Evolutionary conservation across 2,797 vertebrate genomes (phyloP).

Genomic region (Merluccius polli): DNA sequence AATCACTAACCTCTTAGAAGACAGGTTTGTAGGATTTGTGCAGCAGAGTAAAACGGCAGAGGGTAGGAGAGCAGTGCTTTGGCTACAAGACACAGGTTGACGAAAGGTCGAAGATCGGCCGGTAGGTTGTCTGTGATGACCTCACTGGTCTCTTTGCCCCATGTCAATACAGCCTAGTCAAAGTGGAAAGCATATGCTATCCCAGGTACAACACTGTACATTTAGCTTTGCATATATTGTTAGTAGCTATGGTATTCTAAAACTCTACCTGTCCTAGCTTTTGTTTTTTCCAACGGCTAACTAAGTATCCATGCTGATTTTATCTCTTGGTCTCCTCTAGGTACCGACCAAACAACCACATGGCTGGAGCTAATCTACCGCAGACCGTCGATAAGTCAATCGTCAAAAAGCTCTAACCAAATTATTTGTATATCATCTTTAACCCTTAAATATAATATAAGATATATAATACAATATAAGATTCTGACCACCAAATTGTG

Average conservation of each 20-base stretch:
- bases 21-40: constrained; percentile 69
- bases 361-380: no score
- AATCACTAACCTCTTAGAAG: constrained; percentile 49
- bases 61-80: constrained; percentile 81
- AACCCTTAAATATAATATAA: no score
- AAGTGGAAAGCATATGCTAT: constrained; percentile 50
- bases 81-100: constrained; percentile 75
- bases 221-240: no score
- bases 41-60: constrained; percentile 77
- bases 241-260: no score
- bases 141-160: constrained; percentile 76
- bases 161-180: constrained; percentile 67
- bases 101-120: constrained; percentile 67
- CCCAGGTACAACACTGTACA: neutral
- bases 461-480: no score
- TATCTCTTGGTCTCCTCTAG: no score
- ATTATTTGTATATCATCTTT: no score
- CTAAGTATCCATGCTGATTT: no score
- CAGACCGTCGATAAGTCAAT: no score
- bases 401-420: no score
- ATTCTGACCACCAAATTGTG: no score
- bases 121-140: constrained; percentile 81
- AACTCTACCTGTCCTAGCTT: no score
- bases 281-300: neutral
- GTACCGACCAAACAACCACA: neutral